Conservation (phyloP, 2,113 vertebrate species). For the Mustelus asterias region DNA sequence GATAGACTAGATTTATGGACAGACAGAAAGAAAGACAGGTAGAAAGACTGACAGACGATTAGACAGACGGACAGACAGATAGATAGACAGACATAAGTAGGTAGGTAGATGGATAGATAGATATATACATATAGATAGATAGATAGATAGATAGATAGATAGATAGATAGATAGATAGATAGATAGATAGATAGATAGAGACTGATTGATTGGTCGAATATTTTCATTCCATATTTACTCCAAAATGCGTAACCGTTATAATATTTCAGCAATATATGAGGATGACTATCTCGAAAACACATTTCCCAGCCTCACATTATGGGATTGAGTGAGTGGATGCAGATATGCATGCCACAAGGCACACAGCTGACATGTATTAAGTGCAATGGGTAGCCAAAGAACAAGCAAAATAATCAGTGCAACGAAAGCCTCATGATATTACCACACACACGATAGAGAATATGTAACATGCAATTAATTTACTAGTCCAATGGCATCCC, state of each 20-base stretch:
- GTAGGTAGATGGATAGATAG: background rate
- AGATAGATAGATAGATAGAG: background rate
- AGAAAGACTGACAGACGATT: too few species aligned
- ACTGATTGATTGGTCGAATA: too few species aligned
- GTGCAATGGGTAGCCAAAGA: background rate
- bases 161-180: background rate
- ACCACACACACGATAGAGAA: background rate
- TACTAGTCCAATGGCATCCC: background rate
- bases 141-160: background rate
- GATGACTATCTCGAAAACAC: background rate
- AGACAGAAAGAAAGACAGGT: too few species aligned
- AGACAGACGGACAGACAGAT: too few species aligned
- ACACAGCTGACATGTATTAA: background rate
- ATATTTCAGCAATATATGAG: background rate
- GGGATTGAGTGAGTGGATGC: background rate
- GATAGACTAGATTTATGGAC: too few species aligned
- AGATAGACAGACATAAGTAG: background rate
- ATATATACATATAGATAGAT: background rate
- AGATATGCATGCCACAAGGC: background rate
- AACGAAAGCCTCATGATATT: too few species aligned
- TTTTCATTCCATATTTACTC: too few species aligned
- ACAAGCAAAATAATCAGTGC: background rate
- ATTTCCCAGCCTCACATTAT: background rate
- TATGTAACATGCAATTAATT: background rate
- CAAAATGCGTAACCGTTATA: background rate